These are phyloP conservation scores for Ctenoplectra terminalis DNA, from an alignment of 1,140 invertebrate species.

Conservation along the genomic window DNA sequence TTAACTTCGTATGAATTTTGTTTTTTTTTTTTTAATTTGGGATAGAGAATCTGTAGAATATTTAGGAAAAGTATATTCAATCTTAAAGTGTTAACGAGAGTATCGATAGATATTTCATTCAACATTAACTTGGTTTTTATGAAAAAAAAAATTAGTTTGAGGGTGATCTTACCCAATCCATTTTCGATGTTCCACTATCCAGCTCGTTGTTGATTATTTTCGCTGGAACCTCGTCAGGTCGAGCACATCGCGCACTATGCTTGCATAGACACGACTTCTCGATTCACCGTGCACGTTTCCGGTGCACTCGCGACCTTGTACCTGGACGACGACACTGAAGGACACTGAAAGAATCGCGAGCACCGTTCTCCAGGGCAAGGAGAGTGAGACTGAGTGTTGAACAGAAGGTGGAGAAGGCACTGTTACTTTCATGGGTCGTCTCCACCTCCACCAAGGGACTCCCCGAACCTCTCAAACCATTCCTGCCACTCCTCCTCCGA, in stretches of 20 bases:
- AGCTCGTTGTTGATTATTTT: slow-evolving; percentile 14
- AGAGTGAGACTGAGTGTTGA: slow-evolving; percentile 64
- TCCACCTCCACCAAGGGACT: slow-evolving; percentile 60
- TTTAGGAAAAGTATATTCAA: too few species aligned
- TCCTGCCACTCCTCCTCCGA: slow-evolving; percentile 25
- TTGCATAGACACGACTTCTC: slow-evolving; percentile 26
- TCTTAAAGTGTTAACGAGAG: too few species aligned
- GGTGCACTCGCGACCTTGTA: slow-evolving; percentile 61
- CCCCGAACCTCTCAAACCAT: slow-evolving; percentile 23
- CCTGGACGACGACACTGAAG: slow-evolving; percentile 48
- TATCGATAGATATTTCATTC: too few species aligned
- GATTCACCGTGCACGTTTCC: slow-evolving; percentile 36
- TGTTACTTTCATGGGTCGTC: slow-evolving; percentile 82
- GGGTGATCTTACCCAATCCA: slow-evolving; percentile 60
- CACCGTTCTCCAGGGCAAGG: slow-evolving; percentile 65
- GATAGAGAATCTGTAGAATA: too few species aligned
- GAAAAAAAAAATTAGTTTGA: background rate
- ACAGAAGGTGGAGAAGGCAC: slow-evolving; percentile 61
- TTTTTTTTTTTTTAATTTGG: too few species aligned
- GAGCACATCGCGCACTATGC: slow-evolving; percentile 53
- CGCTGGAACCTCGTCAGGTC: slow-evolving; percentile 10
- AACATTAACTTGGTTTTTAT: background rate
- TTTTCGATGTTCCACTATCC: slow-evolving; percentile 20
- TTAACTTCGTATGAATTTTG: too few species aligned
- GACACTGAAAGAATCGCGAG: slow-evolving; percentile 18